phyloP scores from a whole-genome alignment of 2,113 vertebrate genomes.

The Onychorhynchus coronatus region DNA sequence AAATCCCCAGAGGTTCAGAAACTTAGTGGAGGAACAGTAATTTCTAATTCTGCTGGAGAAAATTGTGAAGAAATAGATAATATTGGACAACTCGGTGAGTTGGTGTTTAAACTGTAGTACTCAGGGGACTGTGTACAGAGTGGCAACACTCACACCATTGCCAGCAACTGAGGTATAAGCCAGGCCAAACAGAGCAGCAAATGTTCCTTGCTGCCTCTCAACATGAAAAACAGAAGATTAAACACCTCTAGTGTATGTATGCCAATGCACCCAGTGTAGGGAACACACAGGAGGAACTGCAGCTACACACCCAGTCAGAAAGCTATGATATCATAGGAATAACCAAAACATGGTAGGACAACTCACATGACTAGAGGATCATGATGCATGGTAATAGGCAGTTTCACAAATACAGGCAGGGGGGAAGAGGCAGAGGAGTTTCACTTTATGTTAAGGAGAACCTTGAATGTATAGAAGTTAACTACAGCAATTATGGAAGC shows the following conservation, averaged over 20 bases:
- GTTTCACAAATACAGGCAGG: neutral
- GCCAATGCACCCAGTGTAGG: neutral
- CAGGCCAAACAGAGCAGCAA: neutral
- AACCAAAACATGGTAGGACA: neutral
- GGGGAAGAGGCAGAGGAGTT: neutral
- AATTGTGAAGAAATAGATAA: neutral
- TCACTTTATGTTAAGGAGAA: neutral
- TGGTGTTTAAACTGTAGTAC: neutral
- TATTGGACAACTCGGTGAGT: neutral
- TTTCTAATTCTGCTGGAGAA: neutral
- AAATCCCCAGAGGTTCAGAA: neutral
- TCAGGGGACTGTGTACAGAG: neutral
- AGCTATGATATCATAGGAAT: neutral
- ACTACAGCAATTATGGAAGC: neutral
- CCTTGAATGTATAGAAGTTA: neutral
- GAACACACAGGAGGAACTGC: neutral
- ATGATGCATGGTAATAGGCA: neutral
- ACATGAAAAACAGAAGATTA: neutral
- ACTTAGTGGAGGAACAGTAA: neutral
- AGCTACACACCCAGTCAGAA: neutral
- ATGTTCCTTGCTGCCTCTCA: neutral
- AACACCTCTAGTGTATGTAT: neutral
- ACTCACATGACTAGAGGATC: neutral
- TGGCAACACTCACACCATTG: neutral
- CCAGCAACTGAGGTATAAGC: neutral